Evolutionary conservation across 2,113 vertebrate species (phyloP).

Genomic region (Festucalex cinctus): DNA sequence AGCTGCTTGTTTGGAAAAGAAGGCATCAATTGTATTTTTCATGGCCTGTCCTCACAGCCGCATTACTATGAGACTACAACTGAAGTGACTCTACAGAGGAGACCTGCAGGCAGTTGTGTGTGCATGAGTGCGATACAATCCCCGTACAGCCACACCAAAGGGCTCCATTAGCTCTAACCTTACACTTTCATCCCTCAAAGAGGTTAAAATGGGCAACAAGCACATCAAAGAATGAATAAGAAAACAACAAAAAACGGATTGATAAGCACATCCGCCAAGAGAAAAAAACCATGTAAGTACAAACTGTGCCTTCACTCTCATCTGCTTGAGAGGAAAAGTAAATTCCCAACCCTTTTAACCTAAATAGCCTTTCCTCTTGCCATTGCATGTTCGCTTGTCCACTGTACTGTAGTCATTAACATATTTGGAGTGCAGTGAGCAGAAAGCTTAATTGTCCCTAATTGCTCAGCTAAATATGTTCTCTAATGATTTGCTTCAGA

Average conservation of each 20-base stretch:
- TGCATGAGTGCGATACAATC: conserved; percentile 12
- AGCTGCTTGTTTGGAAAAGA: too few species aligned
- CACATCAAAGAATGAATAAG: conserved; percentile 55
- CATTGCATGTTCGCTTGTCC: conserved; percentile 74
- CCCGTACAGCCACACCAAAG: conserved; percentile 47
- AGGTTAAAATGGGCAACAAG: conserved; percentile 51
- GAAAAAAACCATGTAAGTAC: conserved; percentile 48
- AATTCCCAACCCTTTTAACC: conserved; percentile 71
- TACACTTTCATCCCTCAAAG: conserved; percentile 31
- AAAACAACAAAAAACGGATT: conserved; percentile 3
- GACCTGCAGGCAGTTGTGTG: conserved; percentile 16
- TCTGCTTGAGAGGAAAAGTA: conserved; percentile 31
- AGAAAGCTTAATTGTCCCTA: conserved; percentile 91
- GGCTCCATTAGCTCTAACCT: conserved; percentile 53
- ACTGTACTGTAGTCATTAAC: conserved; percentile 80
- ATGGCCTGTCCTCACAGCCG: neutral
- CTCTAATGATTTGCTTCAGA: conserved; percentile 81
- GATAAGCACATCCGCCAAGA: conserved; percentile 41
- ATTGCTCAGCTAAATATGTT: conserved; percentile 86
- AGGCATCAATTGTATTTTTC: too few species aligned
- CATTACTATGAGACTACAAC: neutral
- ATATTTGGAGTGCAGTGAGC: conserved; percentile 84
- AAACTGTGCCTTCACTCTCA: conserved; percentile 45
- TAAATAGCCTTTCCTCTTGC: conserved; percentile 72
- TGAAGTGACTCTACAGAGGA: neutral